A percentile compares a stretch with the other conserved stretches of the same genome.
phyloP scores from a whole-genome alignment of 2,888 invertebrate genomes.

The Altica lythri region DNA sequence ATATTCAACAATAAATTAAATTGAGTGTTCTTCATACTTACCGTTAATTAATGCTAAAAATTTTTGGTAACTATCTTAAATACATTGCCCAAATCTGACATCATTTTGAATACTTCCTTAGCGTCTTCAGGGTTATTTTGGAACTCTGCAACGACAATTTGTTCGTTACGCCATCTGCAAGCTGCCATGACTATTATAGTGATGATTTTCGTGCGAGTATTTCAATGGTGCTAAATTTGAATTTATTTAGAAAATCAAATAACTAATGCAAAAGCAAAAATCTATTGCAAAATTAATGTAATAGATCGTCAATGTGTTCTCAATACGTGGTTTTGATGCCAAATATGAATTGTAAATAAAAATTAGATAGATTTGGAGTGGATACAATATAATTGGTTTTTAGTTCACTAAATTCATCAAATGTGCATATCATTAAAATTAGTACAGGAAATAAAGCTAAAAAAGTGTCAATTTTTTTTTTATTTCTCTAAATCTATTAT shows the following conservation, averaged over 20 bases:
- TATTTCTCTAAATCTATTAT: no score
- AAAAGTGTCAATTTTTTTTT: background rate
- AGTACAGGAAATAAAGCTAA: background rate
- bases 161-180: conserved; percentile 51
- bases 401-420: no score
- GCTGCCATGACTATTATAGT: conserved; percentile 52
- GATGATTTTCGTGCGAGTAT: conserved; percentile 44
- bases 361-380: conserved; percentile 21
- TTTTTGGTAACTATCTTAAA: conserved; percentile 23
- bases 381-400: conserved; percentile 22
- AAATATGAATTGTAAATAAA: conserved; percentile 38
- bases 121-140: conserved; percentile 43
- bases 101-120: conserved; percentile 27
- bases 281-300: conserved; percentile 35
- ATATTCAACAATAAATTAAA: background rate
- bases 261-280: conserved; percentile 18
- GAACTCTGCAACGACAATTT: conserved; percentile 51
- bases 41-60: no score
- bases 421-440: conserved; percentile 1
- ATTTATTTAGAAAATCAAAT: conserved; percentile 22
- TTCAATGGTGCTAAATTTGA: conserved; percentile 41
- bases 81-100: conserved; percentile 13
- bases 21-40: no score
- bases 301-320: conserved; percentile 42
- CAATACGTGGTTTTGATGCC: conserved; percentile 18